Evolutionary conservation across 2,113 vertebrate species (phyloP), one percentile per base, ranked within the genome.

Genomic region (Podarcis cretensis): DNA sequence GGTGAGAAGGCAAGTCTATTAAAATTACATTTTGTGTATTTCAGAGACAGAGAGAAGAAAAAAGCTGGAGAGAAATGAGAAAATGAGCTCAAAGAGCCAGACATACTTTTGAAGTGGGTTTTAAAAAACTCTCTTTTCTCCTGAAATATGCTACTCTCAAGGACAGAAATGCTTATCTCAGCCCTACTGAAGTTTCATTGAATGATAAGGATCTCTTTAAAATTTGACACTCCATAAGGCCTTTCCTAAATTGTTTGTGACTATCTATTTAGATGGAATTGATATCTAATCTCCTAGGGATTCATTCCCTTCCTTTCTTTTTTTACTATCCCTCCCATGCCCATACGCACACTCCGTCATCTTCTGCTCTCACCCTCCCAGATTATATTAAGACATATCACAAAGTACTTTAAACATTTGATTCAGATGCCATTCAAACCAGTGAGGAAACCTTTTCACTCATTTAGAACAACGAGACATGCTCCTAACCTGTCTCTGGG

Each of bases 271-370:
- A 80, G 89, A 90, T 82, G n/a, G 71, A 91, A 16, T 35, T 0
- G 9, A 81, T 81, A 85, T 68, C 18, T 92, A 30, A 88, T 91
- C 78, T 91, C 57, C 6, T 40, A 3, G 30, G 14, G 21, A 75
- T 8, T 77, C 12, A 5, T 43, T 57, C 78, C 32, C 43, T 73
- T 59, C 40, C 32, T 12, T 81, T 57, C 13, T 54, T 37, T 87
- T 27, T 30, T 81, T 20, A 20, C 77, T 69, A 27, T 16, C 3
- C 4, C 57, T 0, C 2, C 48, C 48, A 48, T 10, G 10, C 48
- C 48, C 2, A 1, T 14, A 0, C 6, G 1, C 37, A n/a, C 10
- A 9, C 48, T 30, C 6, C 12, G 43, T 0, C 0, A 1, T 43
- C 63, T 35, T 86, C 77, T 82, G 79, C 43, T 27, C 5, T 48